Evolutionary conservation across 1,140 invertebrate species (phyloP).

Genomic region (Charaxes varanes): DNA sequence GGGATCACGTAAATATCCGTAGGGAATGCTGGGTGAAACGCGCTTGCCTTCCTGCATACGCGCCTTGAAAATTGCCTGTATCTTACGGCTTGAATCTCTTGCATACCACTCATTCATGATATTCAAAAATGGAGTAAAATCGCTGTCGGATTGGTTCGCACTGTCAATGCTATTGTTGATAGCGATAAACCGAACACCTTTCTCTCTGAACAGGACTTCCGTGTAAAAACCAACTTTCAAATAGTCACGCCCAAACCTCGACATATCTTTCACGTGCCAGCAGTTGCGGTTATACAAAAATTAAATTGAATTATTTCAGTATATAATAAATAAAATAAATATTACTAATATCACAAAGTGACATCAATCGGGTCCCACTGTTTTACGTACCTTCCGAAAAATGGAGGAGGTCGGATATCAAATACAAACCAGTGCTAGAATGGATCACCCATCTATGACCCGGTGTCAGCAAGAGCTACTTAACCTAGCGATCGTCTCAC

Average conservation of each 20-base stretch:
- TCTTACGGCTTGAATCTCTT: background rate
- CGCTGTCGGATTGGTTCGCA: background rate
- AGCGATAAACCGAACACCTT: background rate
- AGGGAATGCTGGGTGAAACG: background rate
- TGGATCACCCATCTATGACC: no score
- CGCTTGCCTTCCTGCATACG: background rate
- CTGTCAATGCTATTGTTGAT: background rate
- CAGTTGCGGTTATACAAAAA: no score
- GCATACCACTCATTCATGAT: background rate
- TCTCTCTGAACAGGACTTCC: background rate
- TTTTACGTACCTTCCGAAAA: no score
- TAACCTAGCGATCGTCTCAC: no score
- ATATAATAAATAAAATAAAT: no score
- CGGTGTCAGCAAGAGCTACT: no score
- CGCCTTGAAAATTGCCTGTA: no score
- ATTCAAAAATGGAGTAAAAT: background rate
- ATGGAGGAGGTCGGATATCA: no score
- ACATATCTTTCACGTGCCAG: background rate
- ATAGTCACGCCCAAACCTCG: background rate
- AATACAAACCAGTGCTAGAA: no score
- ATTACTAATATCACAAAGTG: no score
- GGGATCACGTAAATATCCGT: background rate
- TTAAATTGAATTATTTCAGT: no score
- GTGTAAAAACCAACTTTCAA: background rate
- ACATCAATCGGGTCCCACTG: no score